Evolutionary conservation across 1,140 invertebrate species (phyloP), one percentile per base, ranked within the genome.

Genomic region (Bombus breviceps): DNA sequence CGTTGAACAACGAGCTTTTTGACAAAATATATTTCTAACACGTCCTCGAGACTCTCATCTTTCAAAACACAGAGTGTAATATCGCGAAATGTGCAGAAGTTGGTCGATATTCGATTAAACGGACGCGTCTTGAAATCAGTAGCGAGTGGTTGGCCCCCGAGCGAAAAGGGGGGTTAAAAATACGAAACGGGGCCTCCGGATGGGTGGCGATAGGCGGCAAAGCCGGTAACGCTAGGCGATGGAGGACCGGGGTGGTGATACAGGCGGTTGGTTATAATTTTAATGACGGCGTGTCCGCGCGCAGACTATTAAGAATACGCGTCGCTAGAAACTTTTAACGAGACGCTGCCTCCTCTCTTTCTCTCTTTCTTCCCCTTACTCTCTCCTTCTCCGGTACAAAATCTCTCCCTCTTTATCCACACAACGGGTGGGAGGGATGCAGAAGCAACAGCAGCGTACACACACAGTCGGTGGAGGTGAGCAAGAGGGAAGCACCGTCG

Each of bases 301-400:
- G 92, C 93, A 93, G 94, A 95, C 93, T 95, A 95, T 95, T 95
- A 95, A 95, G 94, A 95, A 95, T 95, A 95, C 95, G 94, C 94
- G 95, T 95, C 93, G 94, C 94, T 95, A 95, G 94, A 95, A 95
- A 95, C 94, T 95, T 95, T 95, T 95, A 95, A 95, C 94, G 95
- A 95, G 94, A 94, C 92, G 93, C 91, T 91, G 92, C 89, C 81
- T 83, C 73, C 83, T 81, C 91, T 90, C 92, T 86, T 84, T 85
- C 74, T 81, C 85, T 86, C 88, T 89, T 37, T 13, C 87, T 83
- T 78, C 39, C 81, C 77, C 91, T 91, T 88, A 86, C 85, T 84
- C 68, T 80, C 78, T 86, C 88, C 90, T 81, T 87, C 87, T 39
- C 47, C 39, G 66, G 34, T 66, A 39, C 81, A 80, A 72, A 81